A percentile compares a stretch with the other conserved stretches of the same genome.
Evolutionary conservation across 2,797 vertebrate species (phyloP).

Genomic region (Leucoraja ocellata): DNA sequence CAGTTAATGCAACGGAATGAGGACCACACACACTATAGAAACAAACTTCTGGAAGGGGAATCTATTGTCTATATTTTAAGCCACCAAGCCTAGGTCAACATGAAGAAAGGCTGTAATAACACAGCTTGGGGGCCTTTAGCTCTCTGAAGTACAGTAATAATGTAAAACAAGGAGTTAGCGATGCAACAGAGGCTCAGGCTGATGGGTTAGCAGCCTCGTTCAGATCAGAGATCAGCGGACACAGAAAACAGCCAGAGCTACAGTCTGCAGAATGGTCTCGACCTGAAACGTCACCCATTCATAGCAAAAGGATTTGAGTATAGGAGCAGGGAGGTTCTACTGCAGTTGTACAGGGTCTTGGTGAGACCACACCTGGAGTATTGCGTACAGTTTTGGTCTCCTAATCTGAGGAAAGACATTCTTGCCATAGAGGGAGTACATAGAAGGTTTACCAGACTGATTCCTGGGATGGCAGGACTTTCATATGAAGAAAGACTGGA

Average conservation of each 20-base stretch:
- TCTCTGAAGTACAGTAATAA: constrained; percentile 20
- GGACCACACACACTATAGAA: constrained; percentile 28
- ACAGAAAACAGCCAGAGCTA: neutral
- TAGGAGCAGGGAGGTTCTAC: no score
- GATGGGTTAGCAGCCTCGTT: neutral
- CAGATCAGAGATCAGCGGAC: neutral
- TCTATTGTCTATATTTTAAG: constrained; percentile 15
- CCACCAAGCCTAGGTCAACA: constrained; percentile 24
- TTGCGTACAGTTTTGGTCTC: no score
- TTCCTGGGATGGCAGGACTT: no score
- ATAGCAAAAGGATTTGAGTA: no score
- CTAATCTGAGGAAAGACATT: no score
- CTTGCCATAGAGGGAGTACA: no score
- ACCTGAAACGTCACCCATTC: no score
- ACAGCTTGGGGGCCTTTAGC: neutral
- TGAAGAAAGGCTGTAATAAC: constrained; percentile 33
- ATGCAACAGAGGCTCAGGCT: neutral
- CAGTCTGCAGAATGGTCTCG: no score
- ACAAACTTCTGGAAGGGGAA: constrained; percentile 6
- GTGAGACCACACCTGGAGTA: no score
- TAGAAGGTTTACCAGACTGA: no score
- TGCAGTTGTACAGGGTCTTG: no score
- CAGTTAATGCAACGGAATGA: neutral
- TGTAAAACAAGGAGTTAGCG: neutral
- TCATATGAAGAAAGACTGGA: no score